Base-by-base conservation (phyloP, 2,888 invertebrate genomes). In the Tineola bisselliella region DNA sequence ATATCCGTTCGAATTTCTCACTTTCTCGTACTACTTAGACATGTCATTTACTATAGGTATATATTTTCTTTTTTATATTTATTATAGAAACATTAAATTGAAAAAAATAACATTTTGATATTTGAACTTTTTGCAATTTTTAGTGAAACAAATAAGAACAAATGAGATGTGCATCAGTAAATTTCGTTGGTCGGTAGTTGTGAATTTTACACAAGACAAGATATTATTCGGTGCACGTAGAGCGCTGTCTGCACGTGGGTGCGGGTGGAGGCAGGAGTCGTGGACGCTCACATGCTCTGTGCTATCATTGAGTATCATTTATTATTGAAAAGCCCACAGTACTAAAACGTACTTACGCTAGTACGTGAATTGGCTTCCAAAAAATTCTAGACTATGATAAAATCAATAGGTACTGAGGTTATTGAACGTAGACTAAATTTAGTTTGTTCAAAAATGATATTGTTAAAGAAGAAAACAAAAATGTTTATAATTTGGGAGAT, bases 191-290 rank as follows among this genome's bases (percentile, higher is more conserved):
- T 71, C 80, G 78, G 79, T 81, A 81, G 82, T 82, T 81, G 84
- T 82, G 82, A 86, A 86, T 86, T 84, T 84, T 81, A 81, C 75
- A 84, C 78, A 72, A 78, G 74, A 71, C 69, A 70, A 73, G 77
- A 82, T 80, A 83, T 81, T 87, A 87, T 87, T 80, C 86, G 74
- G 81, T 72, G 82, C 86, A 86, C 86, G 86, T 86, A 84, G 71
- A 65, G 65, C 73, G 73, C 77, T 81, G 82, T 83, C 81, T 81
- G 81, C 81, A 75, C 76, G 68, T 70, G 70, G 67, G 66, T 68
- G 70, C 70, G 70, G 69, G 68, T 66, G 71, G 70, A 70, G 69
- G 63, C 66, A 64, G 66, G 70, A 71, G 71, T 71, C 69, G 69
- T 13, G 38, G 25, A 56, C 44, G 59, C 62, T 62, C 62, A 48